A percentile compares a stretch with the other conserved stretches of the same genome.
Evolutionary conservation across 2,113 vertebrate species (phyloP).

Genomic region (Caracal caracal): DNA sequence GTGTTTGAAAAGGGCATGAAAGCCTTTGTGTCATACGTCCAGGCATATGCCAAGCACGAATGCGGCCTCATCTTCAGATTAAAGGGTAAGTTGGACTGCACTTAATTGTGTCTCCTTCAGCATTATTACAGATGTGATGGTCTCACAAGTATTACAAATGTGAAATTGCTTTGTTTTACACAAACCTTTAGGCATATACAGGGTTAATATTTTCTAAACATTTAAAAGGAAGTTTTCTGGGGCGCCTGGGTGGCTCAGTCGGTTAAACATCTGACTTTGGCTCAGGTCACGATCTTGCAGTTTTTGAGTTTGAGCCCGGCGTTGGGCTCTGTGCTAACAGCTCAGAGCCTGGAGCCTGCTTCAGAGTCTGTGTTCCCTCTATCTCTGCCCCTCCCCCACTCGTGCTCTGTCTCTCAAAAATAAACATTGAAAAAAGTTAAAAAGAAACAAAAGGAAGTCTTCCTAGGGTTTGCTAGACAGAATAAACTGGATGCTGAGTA

Average conservation of each 20-base stretch:
- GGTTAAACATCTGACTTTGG: no score
- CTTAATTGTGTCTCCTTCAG: not conserved
- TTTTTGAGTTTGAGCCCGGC: no score
- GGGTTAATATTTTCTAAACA: not conserved
- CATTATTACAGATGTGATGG: no score
- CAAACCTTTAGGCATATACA: fast-evolving
- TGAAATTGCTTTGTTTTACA: not conserved
- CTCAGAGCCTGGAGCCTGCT: no score
- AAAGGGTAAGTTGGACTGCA: constrained; percentile 89
- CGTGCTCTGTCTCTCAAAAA: no score
- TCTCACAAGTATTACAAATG: not conserved
- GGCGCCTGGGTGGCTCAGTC: no score
- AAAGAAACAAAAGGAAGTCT: not conserved
- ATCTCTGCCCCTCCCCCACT: no score
- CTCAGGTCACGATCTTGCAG: no score
- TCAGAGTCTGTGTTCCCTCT: no score
- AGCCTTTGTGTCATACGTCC: constrained; percentile 94
- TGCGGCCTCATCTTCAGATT: constrained; percentile 96
- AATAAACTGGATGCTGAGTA: not conserved
- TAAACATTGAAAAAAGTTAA: no score
- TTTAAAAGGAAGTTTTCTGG: not conserved
- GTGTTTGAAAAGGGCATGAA: constrained; percentile 94
- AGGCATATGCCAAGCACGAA: constrained; percentile 97
- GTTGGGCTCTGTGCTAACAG: no score
- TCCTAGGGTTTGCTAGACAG: not conserved